Evolutionary conservation across 1,140 invertebrate genomes (phyloP), one percentile per base, ranked within the genome.

Genomic region (Drosophila kurseongensis): DNA sequence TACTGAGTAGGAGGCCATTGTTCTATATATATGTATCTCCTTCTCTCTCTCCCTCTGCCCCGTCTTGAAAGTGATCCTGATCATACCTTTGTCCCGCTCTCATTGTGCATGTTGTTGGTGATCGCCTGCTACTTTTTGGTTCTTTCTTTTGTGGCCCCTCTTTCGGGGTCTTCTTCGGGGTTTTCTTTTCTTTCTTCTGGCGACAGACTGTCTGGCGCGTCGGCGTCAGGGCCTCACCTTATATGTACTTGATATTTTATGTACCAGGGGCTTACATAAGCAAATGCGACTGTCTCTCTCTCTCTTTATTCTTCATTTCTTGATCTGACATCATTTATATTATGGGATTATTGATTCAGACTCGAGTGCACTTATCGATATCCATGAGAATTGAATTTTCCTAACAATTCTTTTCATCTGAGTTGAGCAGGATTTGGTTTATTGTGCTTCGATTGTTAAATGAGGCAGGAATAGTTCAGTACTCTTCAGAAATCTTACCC

Each of bases 201-300:
- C 86, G 86, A 90, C 86, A 90, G 66, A 80, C 86, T 86, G 86
- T 90, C 86, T 90, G 73, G 68, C 57, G 59, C 56, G 77, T 80
- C 72, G 71, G 75, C 66, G 78, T 74, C 67, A 48, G 78, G 58
- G 73, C 60, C 62, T 74, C 71, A 23, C 42, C 36, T 48, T 59
- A 32, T 65, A 50, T 60, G 36, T 75, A 63, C 45, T 45, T 52
- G 54, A 44, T 38, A 44, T 55, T 42, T 36, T 65, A 51, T 61
- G 32, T 68, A 67, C 42, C 16, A 18, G 13, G 32, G 32, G 36
- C 42, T 71, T 55, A 41, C 48, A 76, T 62, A 83, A 60, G 71
- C 41, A 71, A 59, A 80, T 76, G 65, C 45, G 13, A 45, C 36
- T 27, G 45, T 58, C 10, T 13, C n/a, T 36, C n/a, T 68, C 50